Evolutionary conservation across 2,888 invertebrate genomes (phyloP), one percentile per base, ranked within the genome.

Genomic region (Drosophila pseudotalamancana): DNA sequence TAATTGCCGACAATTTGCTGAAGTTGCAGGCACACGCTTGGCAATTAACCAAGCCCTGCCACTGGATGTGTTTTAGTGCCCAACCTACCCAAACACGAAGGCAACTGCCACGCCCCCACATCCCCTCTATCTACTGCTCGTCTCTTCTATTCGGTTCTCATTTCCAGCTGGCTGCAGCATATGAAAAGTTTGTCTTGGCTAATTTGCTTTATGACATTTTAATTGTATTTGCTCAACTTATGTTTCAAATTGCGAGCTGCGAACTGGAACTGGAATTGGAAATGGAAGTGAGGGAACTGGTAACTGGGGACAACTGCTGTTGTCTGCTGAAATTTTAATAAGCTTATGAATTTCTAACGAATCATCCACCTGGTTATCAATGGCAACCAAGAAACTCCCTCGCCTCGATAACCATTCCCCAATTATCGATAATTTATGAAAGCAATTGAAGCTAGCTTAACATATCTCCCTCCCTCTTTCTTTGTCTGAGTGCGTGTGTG

Each of bases 1-100:
- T 84, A 87, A 87, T 84, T 87, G 77, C 84, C 83, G 81, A 77
- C 87, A 85, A 87, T 87, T 87, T 77, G 83, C 80, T 82, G 83
- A 87, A 82, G 83, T 79, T 84, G 87, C 83, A 81, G n/a, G 85
- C 83, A 71, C 77, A 76, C 82, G 85, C 77, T 79, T 70, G 74
- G 78, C 85, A 87, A 84, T 87, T 87, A 87, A 74, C 64, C 61
- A 48, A 23, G 46, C 64, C 40, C 63, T 16, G 31, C 34, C 51
- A 69, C 87, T 81, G 83, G 87, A 83, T 83, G 83, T 83, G 72
- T 68, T 87, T 87, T 84, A 86, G 68, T 74, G 71, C 71, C 68
- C 68, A 42, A 59, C 50, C 67, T n/a, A n/a, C 63, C 50, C 29
- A 9, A 19, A n/a, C 63, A 45, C 29, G 5, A 19, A 37, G 46